Evolutionary conservation across 2,888 invertebrate species (phyloP).

Genomic region (Nesidiocoris tenuis): DNA sequence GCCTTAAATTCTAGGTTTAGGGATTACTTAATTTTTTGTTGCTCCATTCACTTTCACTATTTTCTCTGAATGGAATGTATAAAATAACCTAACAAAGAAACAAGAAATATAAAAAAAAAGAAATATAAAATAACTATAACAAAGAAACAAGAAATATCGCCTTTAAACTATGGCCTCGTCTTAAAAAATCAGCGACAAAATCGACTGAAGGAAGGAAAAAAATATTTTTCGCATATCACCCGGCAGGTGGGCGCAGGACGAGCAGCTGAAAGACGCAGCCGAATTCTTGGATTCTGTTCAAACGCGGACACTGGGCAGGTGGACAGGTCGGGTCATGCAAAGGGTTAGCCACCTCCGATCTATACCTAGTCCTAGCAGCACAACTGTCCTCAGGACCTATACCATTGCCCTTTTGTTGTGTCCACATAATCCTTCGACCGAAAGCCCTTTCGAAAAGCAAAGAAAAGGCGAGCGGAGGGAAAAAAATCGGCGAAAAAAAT

Average conservation of each 20-base stretch:
- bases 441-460: constrained; percentile 10
- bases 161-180: too few species aligned
- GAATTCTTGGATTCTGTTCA: background rate
- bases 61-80: too few species aligned
- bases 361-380: background rate
- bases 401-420: constrained; percentile 24
- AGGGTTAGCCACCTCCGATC: constrained; percentile 27
- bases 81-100: too few species aligned
- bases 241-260: background rate
- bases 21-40: too few species aligned
- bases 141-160: too few species aligned
- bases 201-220: too few species aligned
- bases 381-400: constrained; percentile 7
- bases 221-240: background rate
- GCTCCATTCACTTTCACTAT: too few species aligned
- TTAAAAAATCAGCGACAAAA: too few species aligned
- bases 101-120: too few species aligned
- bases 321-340: constrained; percentile 33
- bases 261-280: background rate
- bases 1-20: too few species aligned
- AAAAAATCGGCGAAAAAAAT: background rate
- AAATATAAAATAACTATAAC: too few species aligned
- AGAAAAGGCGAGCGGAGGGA: background rate
- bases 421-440: constrained; percentile 31
- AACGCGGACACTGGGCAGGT: constrained; percentile 14